Evolutionary conservation across 2,797 vertebrate species (phyloP).

Genomic region (Valencia hispanica): DNA sequence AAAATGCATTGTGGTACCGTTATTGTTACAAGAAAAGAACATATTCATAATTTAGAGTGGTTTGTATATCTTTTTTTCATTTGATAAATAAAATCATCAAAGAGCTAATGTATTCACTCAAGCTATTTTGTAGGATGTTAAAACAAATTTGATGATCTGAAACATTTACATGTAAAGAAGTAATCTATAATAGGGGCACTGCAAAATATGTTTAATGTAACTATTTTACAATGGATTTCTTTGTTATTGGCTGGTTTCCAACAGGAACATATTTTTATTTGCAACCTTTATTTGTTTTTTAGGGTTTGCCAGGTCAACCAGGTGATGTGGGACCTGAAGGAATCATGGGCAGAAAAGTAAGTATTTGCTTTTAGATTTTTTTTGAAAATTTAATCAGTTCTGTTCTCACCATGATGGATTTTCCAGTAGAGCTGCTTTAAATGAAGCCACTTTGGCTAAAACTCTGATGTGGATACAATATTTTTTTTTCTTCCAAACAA

Average conservation of each 20-base stretch:
- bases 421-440: neutral
- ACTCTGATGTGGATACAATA: too few species aligned
- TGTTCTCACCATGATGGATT: neutral
- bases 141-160: neutral
- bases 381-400: neutral
- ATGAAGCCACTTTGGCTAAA: neutral
- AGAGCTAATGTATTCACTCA: neutral
- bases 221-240: too few species aligned
- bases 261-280: neutral
- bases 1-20: neutral
- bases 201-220: neutral
- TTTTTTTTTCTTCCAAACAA: neutral
- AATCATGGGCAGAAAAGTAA: slow-evolving; percentile 85
- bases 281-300: neutral
- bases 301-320: slow-evolving; percentile 85
- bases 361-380: slow-evolving; percentile 21
- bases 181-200: too few species aligned
- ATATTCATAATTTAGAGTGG: neutral
- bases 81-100: neutral
- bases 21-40: neutral
- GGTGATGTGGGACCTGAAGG: slow-evolving; percentile 88
- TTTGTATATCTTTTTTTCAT: neutral
- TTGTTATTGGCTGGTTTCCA: neutral
- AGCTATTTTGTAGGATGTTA: neutral
- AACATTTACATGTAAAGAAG: neutral